Percentiles rank a stretch among this genome's conserved stretches.
Evolutionary conservation across 2,888 invertebrate species (phyloP).

Genomic region (Prionchulus punctatus): DNA sequence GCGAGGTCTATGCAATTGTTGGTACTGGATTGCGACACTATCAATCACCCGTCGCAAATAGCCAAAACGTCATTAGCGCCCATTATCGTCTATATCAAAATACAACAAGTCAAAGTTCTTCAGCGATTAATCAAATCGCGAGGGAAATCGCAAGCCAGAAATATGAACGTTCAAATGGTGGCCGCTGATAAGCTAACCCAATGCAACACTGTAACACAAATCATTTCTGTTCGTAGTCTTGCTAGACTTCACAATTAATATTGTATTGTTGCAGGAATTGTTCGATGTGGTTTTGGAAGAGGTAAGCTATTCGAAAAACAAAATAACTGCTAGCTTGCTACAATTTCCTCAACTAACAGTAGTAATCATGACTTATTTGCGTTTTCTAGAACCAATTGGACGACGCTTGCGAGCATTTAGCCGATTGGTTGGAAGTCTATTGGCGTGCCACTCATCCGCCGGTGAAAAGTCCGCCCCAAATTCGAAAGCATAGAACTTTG

Average conservation of each 20-base stretch:
- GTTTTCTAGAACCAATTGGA: slow-evolving; percentile 82
- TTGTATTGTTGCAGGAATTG: slow-evolving; percentile 16
- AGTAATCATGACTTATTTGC: too few relatives aligned
- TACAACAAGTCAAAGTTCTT: slow-evolving; percentile 80
- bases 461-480: slow-evolving; percentile 12
- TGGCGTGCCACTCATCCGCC: slow-evolving; percentile 88
- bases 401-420: slow-evolving; percentile 92
- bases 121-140: slow-evolving; percentile 81
- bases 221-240: not conserved
- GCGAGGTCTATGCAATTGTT: slow-evolving; percentile 71
- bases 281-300: slow-evolving; percentile 13
- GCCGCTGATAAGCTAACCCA: slow-evolving; percentile 93
- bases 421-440: slow-evolving; percentile 87
- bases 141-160: slow-evolving; percentile 87
- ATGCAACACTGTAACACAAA: slow-evolving; percentile 4
- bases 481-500: slow-evolving; percentile 11
- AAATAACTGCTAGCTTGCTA: too few relatives aligned
- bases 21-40: slow-evolving; percentile 95
- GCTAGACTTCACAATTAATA: not conserved
- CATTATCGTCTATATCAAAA: slow-evolving; percentile 92
- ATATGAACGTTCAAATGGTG: slow-evolving; percentile 93
- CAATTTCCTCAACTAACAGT: not conserved
- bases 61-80: slow-evolving; percentile 95
- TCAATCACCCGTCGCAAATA: slow-evolving; percentile 96
- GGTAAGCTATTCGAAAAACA: not conserved